Percentiles rank a stretch among this genome's conserved stretches.
Conservation (phyloP, 2,888 invertebrate genomes). For the Cryptus armator region DNA sequence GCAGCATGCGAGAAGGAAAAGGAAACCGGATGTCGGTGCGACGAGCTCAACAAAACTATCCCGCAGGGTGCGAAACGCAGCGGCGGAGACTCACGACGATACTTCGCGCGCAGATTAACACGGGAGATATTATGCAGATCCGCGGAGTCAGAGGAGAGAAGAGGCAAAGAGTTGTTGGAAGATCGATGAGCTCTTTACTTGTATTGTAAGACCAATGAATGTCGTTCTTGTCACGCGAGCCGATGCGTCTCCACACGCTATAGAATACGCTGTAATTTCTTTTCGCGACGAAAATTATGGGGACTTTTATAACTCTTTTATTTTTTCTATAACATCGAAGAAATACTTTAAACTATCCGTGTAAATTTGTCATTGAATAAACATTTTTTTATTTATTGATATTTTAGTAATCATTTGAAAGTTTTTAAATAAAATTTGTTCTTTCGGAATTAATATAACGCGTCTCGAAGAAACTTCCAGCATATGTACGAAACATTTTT, state of each 20-base stretch:
- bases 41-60: conserved; percentile 33
- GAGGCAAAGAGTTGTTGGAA: conserved; percentile 13
- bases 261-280: not conserved
- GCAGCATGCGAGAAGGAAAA: conserved; percentile 7
- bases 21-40: conserved; percentile 39
- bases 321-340: not conserved
- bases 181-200: conserved; percentile 28
- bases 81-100: conserved; percentile 3
- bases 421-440: too few relatives aligned
- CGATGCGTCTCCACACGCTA: not conserved
- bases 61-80: conserved; percentile 26
- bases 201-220: not conserved
- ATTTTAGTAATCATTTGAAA: too few relatives aligned
- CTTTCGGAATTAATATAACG: too few relatives aligned
- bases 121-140: conserved; percentile 41
- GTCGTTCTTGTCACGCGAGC: not conserved
- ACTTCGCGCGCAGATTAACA: conserved; percentile 25
- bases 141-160: not conserved
- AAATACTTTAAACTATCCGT: not conserved
- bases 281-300: not conserved
- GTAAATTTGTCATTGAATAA: too few relatives aligned
- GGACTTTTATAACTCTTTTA: not conserved
- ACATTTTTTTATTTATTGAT: too few relatives aligned
- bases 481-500: too few relatives aligned
- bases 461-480: too few relatives aligned